Evolutionary conservation across 1,140 invertebrate genomes (phyloP).

Genomic region (Drosophila sturtevanti): DNA sequence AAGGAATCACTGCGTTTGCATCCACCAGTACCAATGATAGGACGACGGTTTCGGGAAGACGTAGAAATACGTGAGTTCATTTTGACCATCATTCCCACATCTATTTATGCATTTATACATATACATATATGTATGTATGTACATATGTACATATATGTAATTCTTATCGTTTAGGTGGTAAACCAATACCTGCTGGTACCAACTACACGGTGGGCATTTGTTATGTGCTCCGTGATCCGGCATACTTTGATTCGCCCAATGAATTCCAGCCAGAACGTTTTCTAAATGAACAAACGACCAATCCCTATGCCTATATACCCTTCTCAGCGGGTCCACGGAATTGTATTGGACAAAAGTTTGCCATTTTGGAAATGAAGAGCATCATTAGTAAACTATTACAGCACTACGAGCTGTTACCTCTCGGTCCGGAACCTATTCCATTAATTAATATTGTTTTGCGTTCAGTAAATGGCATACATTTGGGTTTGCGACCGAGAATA

Average conservation of each 20-base stretch:
- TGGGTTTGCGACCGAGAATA: constrained; percentile 37
- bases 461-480: constrained; percentile 59
- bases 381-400: constrained; percentile 79
- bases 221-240: constrained; percentile 84
- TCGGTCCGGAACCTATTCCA: constrained; percentile 50
- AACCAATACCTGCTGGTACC: constrained; percentile 81
- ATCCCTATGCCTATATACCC: constrained; percentile 85
- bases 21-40: constrained; percentile 88
- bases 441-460: constrained; percentile 61
- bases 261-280: constrained; percentile 88
- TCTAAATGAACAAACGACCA: constrained; percentile 80
- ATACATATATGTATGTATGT: too few relatives aligned
- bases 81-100: neutral
- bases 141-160: too few relatives aligned
- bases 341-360: constrained; percentile 90
- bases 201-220: constrained; percentile 81
- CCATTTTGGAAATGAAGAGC: constrained; percentile 89
- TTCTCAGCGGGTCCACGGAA: constrained; percentile 87
- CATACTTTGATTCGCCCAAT: constrained; percentile 85
- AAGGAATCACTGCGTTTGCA: constrained; percentile 86
- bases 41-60: constrained; percentile 84
- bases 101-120: too few relatives aligned
- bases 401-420: constrained; percentile 69
- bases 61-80: constrained; percentile 67
- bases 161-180: constrained; percentile 46